Evolutionary conservation across 2,113 vertebrate species (phyloP).

Genomic region (Gymnorhina tibicen): DNA sequence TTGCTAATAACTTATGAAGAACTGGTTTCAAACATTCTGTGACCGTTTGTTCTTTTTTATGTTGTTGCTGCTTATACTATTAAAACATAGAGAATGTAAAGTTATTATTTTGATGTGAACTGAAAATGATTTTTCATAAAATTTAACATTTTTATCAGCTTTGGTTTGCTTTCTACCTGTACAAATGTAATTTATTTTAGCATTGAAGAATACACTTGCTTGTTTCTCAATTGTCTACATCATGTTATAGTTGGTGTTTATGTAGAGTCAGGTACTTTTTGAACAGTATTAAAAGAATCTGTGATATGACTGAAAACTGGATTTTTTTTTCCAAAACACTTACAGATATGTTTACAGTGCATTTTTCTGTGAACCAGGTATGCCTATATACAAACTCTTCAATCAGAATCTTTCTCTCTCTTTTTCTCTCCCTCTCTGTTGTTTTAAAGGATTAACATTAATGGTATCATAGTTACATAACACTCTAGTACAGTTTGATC

Average conservation of each 20-base stretch:
- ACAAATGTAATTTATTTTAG: conserved; percentile 83
- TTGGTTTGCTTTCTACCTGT: conserved; percentile 86
- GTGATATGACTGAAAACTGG: conserved; percentile 70
- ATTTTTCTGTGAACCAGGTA: neutral
- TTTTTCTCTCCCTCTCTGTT: neutral
- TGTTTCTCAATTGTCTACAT: conserved; percentile 82
- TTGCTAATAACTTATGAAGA: conserved; percentile 74
- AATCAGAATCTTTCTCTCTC: neutral
- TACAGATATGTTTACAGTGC: neutral
- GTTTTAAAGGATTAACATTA: neutral
- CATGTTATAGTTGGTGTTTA: conserved; percentile 86
- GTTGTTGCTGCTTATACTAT: conserved; percentile 81
- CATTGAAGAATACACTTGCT: conserved; percentile 78
- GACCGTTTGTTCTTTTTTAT: conserved; percentile 75
- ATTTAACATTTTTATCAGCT: conserved; percentile 86
- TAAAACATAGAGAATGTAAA: conserved; percentile 91
- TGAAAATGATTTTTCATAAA: conserved; percentile 85
- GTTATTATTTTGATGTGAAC: conserved; percentile 85
- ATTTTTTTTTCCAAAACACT: conserved; percentile 21
- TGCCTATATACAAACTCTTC: neutral
- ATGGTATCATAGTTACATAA: neutral
- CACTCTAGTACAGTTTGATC: neutral
- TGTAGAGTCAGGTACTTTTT: conserved; percentile 88
- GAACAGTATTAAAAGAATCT: conserved; percentile 88
- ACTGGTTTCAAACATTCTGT: conserved; percentile 77